phyloP scores from a whole-genome alignment of 2,888 invertebrate species.

The Operophtera brumata region DNA sequence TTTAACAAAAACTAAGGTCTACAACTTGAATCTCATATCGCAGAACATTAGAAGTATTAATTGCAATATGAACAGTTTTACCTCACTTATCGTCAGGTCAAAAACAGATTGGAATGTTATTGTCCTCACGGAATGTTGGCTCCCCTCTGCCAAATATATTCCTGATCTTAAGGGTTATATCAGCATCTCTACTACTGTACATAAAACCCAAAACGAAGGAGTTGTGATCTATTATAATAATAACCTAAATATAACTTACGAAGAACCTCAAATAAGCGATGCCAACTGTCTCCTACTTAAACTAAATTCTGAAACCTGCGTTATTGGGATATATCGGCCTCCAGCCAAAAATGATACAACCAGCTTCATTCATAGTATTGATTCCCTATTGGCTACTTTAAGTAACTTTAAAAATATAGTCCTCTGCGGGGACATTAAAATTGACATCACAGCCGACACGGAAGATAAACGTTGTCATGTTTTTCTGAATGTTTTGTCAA shows the following conservation, averaged over 20 bases:
- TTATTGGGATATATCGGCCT: constrained; percentile 19
- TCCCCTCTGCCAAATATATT: constrained; percentile 18
- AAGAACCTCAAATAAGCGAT: constrained; percentile 24
- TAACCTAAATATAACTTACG: background rate
- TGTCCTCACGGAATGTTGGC: constrained; percentile 34
- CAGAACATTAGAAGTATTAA: constrained; percentile 36
- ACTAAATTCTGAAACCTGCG: constrained; percentile 7
- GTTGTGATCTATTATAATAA: constrained; percentile 29
- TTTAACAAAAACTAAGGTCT: background rate
- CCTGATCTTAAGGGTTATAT: constrained; percentile 25
- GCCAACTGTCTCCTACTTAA: constrained; percentile 29
- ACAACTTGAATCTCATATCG: constrained; percentile 19
- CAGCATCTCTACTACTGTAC: constrained; percentile 7
- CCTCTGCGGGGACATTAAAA: no score
- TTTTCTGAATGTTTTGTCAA: constrained; percentile 28
- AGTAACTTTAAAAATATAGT: constrained; percentile 23
- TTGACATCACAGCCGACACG: constrained; percentile 1
- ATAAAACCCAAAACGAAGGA: constrained; percentile 33
- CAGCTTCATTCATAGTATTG: constrained; percentile 2
- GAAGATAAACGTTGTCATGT: constrained; percentile 1
- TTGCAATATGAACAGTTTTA: constrained; percentile 25
- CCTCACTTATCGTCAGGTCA: constrained; percentile 21
- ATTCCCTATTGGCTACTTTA: background rate
- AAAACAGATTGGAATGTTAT: constrained; percentile 30
- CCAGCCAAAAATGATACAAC: constrained; percentile 7